These are phyloP conservation scores for Eufriesea mexicana DNA, from an alignment of 1,140 invertebrate species.

Conservation along the genomic window DNA sequence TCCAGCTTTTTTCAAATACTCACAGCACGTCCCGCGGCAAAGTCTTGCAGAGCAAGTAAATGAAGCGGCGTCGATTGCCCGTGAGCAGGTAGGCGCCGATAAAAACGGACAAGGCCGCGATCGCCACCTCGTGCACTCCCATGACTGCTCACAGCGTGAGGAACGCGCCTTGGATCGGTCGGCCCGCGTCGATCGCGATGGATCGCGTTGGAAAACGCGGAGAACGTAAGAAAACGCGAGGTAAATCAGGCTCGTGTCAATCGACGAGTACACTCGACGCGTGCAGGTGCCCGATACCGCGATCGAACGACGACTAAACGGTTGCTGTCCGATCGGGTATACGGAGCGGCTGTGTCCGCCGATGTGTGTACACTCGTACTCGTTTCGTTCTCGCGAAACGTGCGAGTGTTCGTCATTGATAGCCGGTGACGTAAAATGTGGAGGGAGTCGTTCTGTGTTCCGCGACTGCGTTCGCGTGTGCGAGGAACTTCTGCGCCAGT, in stretches of 20 bases:
- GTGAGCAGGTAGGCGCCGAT: constrained; percentile 74
- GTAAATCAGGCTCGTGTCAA: background rate
- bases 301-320: constrained; percentile 23
- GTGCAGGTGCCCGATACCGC: background rate
- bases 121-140: constrained; percentile 66
- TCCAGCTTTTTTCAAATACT: constrained; percentile 63
- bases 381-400: background rate
- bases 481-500: background rate
- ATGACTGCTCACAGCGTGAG: constrained; percentile 6
- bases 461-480: background rate
- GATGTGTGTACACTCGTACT: background rate
- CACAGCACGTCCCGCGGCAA: constrained; percentile 79
- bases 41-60: constrained; percentile 77
- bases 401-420: constrained; percentile 33
- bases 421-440: constrained; percentile 22
- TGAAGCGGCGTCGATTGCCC: constrained; percentile 72
- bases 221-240: too few relatives aligned
- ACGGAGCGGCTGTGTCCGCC: background rate
- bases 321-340: background rate
- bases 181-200: background rate
- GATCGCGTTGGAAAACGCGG: too few relatives aligned
- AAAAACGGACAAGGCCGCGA: constrained; percentile 67
- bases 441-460: background rate
- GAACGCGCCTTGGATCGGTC: background rate
- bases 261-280: background rate